Percentiles rank a stretch among this genome's conserved stretches.
These are phyloP conservation scores for Calidris pugnax DNA, from an alignment of 2,113 vertebrate genomes.

Conservation along the genomic window DNA sequence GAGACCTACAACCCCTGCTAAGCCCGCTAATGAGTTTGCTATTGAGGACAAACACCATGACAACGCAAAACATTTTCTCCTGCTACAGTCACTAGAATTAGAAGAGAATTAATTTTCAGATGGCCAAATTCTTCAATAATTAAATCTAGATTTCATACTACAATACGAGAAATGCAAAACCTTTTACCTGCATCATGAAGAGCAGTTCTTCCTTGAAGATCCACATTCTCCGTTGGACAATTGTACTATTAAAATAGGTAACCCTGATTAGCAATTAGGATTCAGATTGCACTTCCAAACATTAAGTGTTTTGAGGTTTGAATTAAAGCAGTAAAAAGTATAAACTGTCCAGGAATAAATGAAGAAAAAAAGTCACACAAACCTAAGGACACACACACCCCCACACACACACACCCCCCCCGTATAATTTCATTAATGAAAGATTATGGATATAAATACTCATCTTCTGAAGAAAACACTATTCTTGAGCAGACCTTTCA, in stretches of 20 bases:
- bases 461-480: not conserved
- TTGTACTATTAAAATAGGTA: constrained; percentile 83
- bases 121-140: too few relatives aligned
- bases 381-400: not conserved
- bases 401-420: too few relatives aligned
- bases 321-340: not conserved
- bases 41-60: rapidly evolving
- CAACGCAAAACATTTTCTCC: not conserved
- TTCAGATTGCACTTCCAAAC: not conserved
- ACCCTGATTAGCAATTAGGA: not conserved
- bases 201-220: constrained; percentile 91
- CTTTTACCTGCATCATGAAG: constrained; percentile 92
- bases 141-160: not conserved
- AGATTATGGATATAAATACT: not conserved
- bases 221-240: constrained; percentile 91
- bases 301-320: not conserved
- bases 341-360: not conserved
- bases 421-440: not conserved
- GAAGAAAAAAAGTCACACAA: not conserved
- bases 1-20: not conserved
- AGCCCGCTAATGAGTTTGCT: not conserved
- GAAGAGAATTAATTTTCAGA: not conserved
- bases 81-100: not conserved
- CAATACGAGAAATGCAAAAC: not conserved
- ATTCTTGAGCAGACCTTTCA: not conserved